These are phyloP conservation scores for Platyrinchus mystaceus DNA, from an alignment of 2,797 vertebrate genomes.

Conservation along the genomic window DNA sequence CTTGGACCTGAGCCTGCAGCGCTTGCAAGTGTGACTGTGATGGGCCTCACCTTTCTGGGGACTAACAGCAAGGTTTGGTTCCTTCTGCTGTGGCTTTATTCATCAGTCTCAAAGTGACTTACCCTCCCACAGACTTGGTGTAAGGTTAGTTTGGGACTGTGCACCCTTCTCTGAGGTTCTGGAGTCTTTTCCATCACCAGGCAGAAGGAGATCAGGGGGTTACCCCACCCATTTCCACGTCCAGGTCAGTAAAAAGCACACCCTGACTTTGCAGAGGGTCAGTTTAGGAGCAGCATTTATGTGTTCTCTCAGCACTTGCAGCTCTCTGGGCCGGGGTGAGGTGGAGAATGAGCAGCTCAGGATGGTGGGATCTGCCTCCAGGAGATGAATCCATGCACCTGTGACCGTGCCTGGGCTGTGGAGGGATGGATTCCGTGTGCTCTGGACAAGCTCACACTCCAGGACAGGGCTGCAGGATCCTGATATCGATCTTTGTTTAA, in stretches of 20 bases:
- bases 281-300: accelerated
- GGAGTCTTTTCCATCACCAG: neutral
- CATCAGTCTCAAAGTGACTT: neutral
- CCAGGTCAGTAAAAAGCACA: accelerated
- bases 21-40: neutral
- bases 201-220: too few relatives aligned
- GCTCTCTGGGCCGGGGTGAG: neutral
- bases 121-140: accelerated
- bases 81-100: neutral
- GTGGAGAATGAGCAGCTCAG: accelerated
- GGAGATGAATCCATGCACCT: accelerated
- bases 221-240: neutral
- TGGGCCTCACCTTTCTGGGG: neutral
- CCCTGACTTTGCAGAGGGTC: neutral
- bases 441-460: neutral
- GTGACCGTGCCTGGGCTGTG: neutral
- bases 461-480: neutral
- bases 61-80: too few relatives aligned
- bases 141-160: neutral
- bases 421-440: neutral
- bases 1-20: neutral
- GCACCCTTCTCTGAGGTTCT: neutral
- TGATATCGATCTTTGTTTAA: neutral
- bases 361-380: neutral
- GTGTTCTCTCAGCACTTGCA: neutral